These are phyloP conservation scores for Silvanus unidentatus DNA, from an alignment of 2,888 invertebrate species.

Conservation along the genomic window DNA sequence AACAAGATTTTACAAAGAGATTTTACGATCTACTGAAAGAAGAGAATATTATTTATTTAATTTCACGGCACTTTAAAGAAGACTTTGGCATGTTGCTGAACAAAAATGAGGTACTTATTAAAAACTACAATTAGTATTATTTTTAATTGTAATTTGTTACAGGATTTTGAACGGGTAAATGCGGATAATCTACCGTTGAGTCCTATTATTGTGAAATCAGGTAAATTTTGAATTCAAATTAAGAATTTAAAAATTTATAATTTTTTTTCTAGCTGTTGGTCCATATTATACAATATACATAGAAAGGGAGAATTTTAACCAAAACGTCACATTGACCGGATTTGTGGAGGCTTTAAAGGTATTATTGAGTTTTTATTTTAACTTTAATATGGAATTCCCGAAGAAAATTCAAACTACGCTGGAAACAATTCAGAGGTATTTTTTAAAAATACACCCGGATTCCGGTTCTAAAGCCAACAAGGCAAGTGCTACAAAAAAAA, in stretches of 20 bases:
- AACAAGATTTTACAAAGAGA: neutral
- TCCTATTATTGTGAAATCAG: too few species aligned
- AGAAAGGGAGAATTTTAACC: constrained; percentile 2
- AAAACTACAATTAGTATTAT: neutral
- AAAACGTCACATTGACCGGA: too few species aligned
- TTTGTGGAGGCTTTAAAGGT: constrained; percentile 10
- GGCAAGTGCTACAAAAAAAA: constrained; percentile 4
- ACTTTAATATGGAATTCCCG: constrained; percentile 13
- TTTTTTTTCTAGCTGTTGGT: too few species aligned
- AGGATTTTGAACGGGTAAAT: too few species aligned
- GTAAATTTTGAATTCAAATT: too few species aligned
- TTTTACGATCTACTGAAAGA: neutral
- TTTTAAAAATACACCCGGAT: constrained; percentile 19
- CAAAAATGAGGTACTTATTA: neutral
- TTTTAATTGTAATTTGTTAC: neutral
- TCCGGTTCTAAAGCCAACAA: constrained; percentile 13
- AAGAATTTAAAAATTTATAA: neutral
- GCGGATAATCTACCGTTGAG: too few species aligned
- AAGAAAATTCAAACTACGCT: constrained; percentile 10
- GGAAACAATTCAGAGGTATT: constrained; percentile 17
- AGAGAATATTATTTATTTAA: constrained; percentile 2
- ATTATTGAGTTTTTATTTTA: constrained; percentile 13
- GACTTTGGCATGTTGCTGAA: constrained; percentile 7
- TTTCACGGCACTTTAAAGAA: constrained; percentile 12
- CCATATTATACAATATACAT: neutral